phyloP scores from a whole-genome alignment of 1,140 invertebrate genomes.

The Carposina sasakii region DNA sequence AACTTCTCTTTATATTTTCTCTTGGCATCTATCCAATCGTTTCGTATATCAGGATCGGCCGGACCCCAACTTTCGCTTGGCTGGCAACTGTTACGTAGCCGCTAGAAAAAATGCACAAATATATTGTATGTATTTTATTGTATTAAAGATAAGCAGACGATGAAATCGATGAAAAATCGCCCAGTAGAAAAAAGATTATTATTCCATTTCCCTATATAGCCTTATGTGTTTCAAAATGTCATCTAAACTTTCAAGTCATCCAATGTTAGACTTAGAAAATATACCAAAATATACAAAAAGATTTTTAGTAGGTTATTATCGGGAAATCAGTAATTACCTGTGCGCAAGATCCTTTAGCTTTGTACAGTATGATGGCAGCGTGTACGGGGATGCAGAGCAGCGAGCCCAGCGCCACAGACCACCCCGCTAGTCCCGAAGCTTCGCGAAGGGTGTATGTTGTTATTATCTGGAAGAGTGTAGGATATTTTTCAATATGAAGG shows the following conservation, averaged over 20 bases:
- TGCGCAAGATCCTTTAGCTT: constrained; percentile 40
- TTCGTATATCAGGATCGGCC: constrained; percentile 35
- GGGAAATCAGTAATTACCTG: too few species aligned
- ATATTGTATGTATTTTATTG: too few species aligned
- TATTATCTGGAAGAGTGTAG: constrained; percentile 37
- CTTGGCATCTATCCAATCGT: constrained; percentile 30
- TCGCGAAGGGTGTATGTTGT: constrained; percentile 40
- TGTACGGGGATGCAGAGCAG: constrained; percentile 48
- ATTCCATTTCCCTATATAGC: too few species aligned
- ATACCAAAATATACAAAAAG: too few species aligned
- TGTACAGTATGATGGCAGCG: constrained; percentile 29
- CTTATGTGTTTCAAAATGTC: too few species aligned
- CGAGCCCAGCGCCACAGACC: constrained; percentile 43
- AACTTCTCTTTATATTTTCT: background rate
- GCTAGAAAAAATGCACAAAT: too few species aligned
- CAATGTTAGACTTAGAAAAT: too few species aligned
- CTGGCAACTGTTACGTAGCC: constrained; percentile 34
- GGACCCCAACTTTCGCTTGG: constrained; percentile 50
- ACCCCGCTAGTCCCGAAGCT: constrained; percentile 37
- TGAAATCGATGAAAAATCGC: too few species aligned
- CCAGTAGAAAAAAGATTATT: too few species aligned
- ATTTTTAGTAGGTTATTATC: too few species aligned
- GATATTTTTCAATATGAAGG: background rate
- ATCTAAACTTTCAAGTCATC: too few species aligned
- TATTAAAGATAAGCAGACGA: too few species aligned